These are phyloP conservation scores for Metaphire vulgaris DNA, from an alignment of 1,140 invertebrate genomes.

Conservation along the genomic window DNA sequence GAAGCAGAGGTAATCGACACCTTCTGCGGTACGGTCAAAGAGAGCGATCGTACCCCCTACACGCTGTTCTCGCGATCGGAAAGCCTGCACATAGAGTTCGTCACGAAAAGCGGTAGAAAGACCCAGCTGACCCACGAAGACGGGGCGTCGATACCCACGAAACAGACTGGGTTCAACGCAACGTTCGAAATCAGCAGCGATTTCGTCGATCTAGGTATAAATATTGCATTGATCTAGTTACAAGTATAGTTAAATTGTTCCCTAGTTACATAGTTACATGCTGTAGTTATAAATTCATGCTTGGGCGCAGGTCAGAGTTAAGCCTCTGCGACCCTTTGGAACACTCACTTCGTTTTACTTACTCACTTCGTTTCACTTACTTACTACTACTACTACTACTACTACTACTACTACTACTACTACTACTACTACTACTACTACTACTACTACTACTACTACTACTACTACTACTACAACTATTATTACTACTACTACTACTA, in stretches of 20 bases:
- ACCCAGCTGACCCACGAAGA: conserved; percentile 33
- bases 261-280: too few species aligned
- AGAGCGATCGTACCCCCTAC: conserved; percentile 59
- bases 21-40: conserved; percentile 69
- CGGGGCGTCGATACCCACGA: conserved; percentile 71
- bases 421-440: conserved; percentile 1
- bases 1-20: conserved; percentile 77
- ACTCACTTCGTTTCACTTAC: too few species aligned
- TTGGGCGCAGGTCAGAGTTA: too few species aligned
- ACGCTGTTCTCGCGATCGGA: conserved; percentile 87
- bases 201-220: conserved; percentile 93
- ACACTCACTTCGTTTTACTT: too few species aligned
- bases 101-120: conserved; percentile 55
- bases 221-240: too few species aligned
- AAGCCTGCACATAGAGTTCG: conserved; percentile 79
- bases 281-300: too few species aligned
- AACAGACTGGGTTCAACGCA: conserved; percentile 89
- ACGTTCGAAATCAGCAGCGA: conserved; percentile 93
- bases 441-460: conserved; percentile 2
- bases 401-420: conserved; percentile 2
- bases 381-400: neutral
- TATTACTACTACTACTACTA: too few species aligned
- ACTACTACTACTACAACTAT: neutral
- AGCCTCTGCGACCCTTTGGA: too few species aligned
- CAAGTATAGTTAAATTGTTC: too few species aligned